phyloP scores from a whole-genome alignment of 2,113 vertebrate species.

The Gnathochromis pfefferi region DNA sequence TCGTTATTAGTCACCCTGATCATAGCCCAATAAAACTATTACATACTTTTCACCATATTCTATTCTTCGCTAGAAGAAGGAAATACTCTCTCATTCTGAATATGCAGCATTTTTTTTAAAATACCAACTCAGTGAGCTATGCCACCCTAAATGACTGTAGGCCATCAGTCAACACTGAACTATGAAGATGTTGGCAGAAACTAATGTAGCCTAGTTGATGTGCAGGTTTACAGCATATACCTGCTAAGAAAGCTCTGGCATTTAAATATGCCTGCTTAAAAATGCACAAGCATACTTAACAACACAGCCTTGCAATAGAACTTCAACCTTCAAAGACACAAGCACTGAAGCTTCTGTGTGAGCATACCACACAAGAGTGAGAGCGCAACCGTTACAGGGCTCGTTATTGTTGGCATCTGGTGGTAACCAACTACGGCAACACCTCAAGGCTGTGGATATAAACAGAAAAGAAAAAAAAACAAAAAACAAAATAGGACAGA shows the following conservation, averaged over 20 bases:
- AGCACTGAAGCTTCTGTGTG: background rate
- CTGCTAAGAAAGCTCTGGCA: background rate
- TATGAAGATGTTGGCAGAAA: background rate
- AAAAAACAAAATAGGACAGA: background rate
- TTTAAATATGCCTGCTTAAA: background rate
- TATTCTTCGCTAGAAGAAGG: slow-evolving; percentile 19
- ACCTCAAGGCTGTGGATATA: background rate
- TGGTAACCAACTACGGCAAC: background rate
- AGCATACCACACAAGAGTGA: background rate
- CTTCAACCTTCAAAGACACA: background rate
- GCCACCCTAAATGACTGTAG: background rate
- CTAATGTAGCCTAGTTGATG: background rate
- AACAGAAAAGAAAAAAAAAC: background rate
- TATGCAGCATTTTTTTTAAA: background rate
- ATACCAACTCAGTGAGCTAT: background rate
- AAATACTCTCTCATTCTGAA: slow-evolving; percentile 1
- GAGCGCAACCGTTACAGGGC: background rate
- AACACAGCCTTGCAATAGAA: background rate
- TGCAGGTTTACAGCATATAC: background rate
- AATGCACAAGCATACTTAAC: background rate
- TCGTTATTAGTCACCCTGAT: slow-evolving; percentile 57
- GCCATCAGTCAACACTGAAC: background rate
- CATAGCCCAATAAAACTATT: slow-evolving; percentile 67
- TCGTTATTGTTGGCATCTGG: background rate
- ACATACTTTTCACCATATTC: slow-evolving; percentile 43